Conservation (phyloP, 2,797 vertebrate genomes). For the Sebastes itinus region DNA sequence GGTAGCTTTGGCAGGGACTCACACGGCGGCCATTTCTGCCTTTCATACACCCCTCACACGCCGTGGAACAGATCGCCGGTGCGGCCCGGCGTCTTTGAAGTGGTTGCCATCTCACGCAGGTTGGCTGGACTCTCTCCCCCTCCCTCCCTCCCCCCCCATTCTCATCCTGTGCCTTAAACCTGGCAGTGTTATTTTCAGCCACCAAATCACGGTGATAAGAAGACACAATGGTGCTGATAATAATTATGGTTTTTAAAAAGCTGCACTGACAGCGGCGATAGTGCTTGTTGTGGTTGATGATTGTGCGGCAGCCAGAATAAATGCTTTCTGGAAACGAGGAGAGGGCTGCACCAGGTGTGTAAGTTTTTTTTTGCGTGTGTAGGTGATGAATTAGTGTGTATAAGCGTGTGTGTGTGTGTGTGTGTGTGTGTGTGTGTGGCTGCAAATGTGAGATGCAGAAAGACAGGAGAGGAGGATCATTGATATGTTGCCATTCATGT, state of each 20-base stretch:
- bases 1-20: slow-evolving; percentile 84
- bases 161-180: slow-evolving; percentile 72
- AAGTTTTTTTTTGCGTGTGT: slow-evolving; percentile 11
- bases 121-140: slow-evolving; percentile 73
- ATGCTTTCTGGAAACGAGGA: slow-evolving; percentile 36
- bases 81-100: slow-evolving; percentile 81
- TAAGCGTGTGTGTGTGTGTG: background rate
- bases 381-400: slow-evolving; percentile 1
- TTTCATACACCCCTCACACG: slow-evolving; percentile 83
- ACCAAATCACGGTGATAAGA: slow-evolving; percentile 63
- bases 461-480: slow-evolving; percentile 53
- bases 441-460: slow-evolving; percentile 40
- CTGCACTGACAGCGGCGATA: slow-evolving; percentile 40
- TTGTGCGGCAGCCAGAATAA: slow-evolving; percentile 61
- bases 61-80: slow-evolving; percentile 80
- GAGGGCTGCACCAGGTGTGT: slow-evolving; percentile 56
- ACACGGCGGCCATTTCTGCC: slow-evolving; percentile 82
- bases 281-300: slow-evolving; percentile 39
- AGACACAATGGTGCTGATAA: slow-evolving; percentile 69
- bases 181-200: slow-evolving; percentile 57
- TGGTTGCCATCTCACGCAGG: slow-evolving; percentile 82
- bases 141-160: slow-evolving; percentile 37
- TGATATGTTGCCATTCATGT: slow-evolving; percentile 76
- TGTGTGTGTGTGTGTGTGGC: slow-evolving; percentile 20
- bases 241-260: slow-evolving; percentile 61